These are phyloP conservation scores for Platorchestia sp. DNA, from an alignment of 1,140 invertebrate genomes.

Conservation along the genomic window DNA sequence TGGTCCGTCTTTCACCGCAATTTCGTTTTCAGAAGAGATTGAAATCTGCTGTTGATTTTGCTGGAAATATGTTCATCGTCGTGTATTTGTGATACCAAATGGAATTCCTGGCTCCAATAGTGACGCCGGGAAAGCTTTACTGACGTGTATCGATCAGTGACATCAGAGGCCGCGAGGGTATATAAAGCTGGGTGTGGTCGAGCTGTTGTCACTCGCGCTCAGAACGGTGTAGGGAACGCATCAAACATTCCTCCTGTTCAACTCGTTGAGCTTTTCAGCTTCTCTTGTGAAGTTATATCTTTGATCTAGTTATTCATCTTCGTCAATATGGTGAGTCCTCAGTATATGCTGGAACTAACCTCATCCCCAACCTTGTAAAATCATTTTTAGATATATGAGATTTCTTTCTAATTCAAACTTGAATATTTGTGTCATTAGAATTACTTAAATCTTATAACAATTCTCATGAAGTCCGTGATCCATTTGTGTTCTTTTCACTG, in stretches of 20 bases:
- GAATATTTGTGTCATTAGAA: too few relatives aligned
- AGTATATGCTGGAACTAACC: too few relatives aligned
- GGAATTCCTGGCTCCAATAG: background rate
- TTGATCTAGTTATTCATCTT: background rate
- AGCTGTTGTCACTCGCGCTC: background rate
- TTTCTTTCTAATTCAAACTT: too few relatives aligned
- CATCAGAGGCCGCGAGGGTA: background rate
- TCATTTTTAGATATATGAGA: too few relatives aligned
- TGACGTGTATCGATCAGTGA: background rate
- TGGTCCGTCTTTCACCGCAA: too few relatives aligned
- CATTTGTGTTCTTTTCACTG: too few relatives aligned
- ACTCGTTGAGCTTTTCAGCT: background rate
- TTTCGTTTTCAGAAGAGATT: background rate
- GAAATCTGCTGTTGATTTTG: background rate
- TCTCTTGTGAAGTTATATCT: background rate
- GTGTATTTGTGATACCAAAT: background rate
- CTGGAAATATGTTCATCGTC: background rate
- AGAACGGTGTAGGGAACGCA: background rate
- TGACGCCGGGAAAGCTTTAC: background rate
- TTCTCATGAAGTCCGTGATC: too few relatives aligned
- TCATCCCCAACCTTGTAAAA: too few relatives aligned
- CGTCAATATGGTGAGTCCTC: background rate
- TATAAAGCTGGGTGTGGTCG: background rate
- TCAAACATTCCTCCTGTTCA: background rate
- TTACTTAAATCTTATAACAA: too few relatives aligned